Conservation (phyloP, 2,797 vertebrate species). For the Syndactyla subalaris region DNA sequence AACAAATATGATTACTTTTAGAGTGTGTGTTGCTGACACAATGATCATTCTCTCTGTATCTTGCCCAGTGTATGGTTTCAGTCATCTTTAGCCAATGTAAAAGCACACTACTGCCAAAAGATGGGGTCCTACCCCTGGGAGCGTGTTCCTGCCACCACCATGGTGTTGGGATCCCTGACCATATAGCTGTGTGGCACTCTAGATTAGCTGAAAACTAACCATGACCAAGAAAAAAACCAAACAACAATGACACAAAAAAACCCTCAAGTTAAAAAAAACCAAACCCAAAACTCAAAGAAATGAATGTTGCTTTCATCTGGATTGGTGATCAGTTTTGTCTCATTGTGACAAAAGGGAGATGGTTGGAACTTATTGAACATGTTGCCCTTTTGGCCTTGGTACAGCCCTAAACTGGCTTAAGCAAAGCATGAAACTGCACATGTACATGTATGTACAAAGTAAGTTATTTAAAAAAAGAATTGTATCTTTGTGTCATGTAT, state of each 20-base stretch:
- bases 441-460: rapidly evolving
- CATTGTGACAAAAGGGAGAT: background rate
- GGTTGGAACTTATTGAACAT: background rate
- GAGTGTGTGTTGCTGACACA: background rate
- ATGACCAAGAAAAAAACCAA: no score
- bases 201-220: background rate
- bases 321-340: background rate
- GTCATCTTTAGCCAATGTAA: conserved; percentile 55
- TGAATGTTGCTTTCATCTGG: background rate
- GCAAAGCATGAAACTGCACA: background rate
- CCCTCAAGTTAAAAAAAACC: background rate
- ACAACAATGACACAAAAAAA: background rate
- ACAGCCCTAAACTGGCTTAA: background rate
- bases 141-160: background rate
- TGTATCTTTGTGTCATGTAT: background rate
- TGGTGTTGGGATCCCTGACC: background rate
- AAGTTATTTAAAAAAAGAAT: background rate
- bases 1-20: background rate
- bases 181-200: background rate
- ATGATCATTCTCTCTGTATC: background rate
- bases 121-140: background rate
- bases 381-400: background rate
- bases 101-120: background rate
- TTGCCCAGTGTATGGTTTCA: conserved; percentile 39
- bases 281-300: background rate